Conservation (phyloP, 1,140 invertebrate species). For the Whitmania pigra region DNA sequence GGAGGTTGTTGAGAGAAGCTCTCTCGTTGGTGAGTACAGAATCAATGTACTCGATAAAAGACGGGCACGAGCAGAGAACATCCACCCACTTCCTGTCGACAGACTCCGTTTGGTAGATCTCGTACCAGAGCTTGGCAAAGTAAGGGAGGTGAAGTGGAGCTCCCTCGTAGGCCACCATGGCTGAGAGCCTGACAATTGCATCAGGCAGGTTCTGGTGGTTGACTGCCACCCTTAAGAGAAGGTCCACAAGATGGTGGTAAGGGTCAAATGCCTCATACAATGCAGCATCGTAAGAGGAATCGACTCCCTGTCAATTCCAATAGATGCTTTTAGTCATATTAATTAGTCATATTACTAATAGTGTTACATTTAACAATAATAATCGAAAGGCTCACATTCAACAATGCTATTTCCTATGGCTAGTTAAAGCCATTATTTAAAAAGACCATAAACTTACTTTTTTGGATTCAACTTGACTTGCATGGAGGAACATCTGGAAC, state of each 20-base stretch:
- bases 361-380: neutral
- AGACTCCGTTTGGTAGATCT: conserved; percentile 24
- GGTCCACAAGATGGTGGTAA: conserved; percentile 71
- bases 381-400: neutral
- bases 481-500: conserved; percentile 73
- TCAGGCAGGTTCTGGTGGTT: conserved; percentile 65
- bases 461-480: conserved; percentile 57
- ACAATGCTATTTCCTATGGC: neutral
- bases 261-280: conserved; percentile 64
- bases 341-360: conserved; percentile 20
- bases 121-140: conserved; percentile 66
- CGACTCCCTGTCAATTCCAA: conserved; percentile 48
- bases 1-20: conserved; percentile 58
- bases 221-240: conserved; percentile 73
- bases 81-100: conserved; percentile 60
- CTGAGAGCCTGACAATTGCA: conserved; percentile 54
- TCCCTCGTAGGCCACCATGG: conserved; percentile 72
- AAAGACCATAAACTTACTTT: conserved; percentile 43
- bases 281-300: conserved; percentile 64
- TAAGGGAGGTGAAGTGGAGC: conserved; percentile 65
- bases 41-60: conserved; percentile 69
- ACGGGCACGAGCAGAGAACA: conserved; percentile 61
- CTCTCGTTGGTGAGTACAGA: conserved; percentile 66
- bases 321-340: neutral
- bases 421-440: neutral